Evolutionary conservation across 2,888 invertebrate species (phyloP).

Genomic region (Serripes groenlandicus): DNA sequence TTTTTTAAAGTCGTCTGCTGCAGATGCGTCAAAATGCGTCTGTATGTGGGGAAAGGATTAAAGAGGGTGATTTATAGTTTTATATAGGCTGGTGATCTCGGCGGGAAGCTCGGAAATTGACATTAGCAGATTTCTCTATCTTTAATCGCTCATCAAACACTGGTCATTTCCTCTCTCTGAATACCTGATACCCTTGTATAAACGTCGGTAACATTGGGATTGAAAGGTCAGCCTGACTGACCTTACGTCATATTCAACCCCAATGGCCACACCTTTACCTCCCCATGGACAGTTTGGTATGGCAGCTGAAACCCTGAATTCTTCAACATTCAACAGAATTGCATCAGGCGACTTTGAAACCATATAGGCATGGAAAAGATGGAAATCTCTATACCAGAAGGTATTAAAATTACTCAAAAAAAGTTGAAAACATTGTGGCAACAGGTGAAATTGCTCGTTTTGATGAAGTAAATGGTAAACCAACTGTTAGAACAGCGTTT

Average conservation of each 20-base stretch:
- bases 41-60: background rate
- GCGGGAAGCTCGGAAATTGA: background rate
- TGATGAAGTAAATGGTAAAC: no score
- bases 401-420: no score
- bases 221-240: background rate
- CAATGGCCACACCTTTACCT: background rate
- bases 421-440: no score
- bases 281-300: background rate
- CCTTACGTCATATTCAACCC: background rate
- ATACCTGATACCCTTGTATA: constrained; percentile 16
- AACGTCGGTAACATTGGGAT: constrained; percentile 7
- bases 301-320: background rate
- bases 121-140: constrained; percentile 5
- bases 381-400: no score
- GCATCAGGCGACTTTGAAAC: no score
- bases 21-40: no score
- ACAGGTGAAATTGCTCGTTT: no score
- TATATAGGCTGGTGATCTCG: background rate
- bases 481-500: no score
- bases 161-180: constrained; percentile 5
- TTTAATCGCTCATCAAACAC: constrained; percentile 5
- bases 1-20: no score
- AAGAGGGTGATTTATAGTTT: background rate
- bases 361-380: no score
- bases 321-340: background rate